phyloP scores from a whole-genome alignment of 2,797 vertebrate genomes.

The Numenius phaeopus region DNA sequence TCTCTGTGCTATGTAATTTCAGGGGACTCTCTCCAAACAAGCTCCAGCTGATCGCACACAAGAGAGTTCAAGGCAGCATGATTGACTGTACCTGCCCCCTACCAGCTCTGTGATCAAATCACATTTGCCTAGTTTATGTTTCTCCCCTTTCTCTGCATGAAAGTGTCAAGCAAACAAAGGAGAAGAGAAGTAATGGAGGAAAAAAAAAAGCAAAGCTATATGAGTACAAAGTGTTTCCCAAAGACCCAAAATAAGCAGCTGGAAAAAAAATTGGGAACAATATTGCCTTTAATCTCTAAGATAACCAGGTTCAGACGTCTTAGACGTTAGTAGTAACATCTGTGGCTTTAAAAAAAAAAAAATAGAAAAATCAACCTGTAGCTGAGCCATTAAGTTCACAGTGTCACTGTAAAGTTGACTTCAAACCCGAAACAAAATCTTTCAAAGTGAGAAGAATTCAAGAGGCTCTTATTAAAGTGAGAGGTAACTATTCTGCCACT shows the following conservation, averaged over 20 bases:
- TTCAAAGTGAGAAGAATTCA: conserved; percentile 18
- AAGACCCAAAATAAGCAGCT: conserved; percentile 30
- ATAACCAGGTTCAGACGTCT: background rate
- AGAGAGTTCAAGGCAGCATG: background rate
- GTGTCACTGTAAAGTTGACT: background rate
- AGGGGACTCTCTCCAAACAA: background rate
- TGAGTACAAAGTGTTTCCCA: background rate
- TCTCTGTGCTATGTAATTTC: background rate
- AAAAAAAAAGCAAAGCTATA: background rate
- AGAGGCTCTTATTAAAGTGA: conserved; percentile 1
- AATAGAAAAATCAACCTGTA: background rate
- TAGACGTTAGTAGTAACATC: background rate
- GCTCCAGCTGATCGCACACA: background rate
- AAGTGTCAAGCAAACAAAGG: conserved; percentile 47
- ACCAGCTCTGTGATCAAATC: conserved; percentile 46
- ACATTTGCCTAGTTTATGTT: conserved; percentile 29
- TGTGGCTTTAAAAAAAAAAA: background rate
- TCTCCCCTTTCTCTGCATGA: conserved; percentile 25
- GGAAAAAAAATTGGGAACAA: background rate
- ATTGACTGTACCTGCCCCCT: conserved; percentile 43
- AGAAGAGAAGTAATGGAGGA: background rate
- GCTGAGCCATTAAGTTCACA: background rate
- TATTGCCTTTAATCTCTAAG: conserved; percentile 47
- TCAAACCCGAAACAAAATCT: conserved; percentile 9
- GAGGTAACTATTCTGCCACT: background rate